Percentiles rank a stretch among this genome's conserved stretches.
phyloP scores from a whole-genome alignment of 2,113 vertebrate species.

The Hippotragus niger region DNA sequence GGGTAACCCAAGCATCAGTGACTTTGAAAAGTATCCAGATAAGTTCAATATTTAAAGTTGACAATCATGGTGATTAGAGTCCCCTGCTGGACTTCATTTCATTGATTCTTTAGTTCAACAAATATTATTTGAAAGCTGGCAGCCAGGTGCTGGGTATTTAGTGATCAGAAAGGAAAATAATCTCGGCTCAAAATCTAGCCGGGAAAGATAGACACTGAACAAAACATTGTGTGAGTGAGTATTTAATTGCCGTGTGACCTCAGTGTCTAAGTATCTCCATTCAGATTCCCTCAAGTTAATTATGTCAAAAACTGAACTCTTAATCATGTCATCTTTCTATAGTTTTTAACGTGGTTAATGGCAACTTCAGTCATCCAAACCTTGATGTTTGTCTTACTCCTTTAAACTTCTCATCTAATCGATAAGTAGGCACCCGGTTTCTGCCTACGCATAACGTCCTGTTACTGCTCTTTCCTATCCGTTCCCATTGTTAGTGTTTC shows the following conservation, averaged over 20 bases:
- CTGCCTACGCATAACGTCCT: background rate
- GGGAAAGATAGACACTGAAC: background rate
- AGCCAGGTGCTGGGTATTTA: background rate
- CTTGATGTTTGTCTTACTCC: background rate
- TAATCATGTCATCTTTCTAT: background rate
- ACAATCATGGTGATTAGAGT: background rate
- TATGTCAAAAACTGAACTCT: background rate
- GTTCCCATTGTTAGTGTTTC: background rate
- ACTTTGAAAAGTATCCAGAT: background rate
- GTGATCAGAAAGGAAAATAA: background rate
- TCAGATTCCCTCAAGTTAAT: background rate
- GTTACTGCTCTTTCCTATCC: background rate
- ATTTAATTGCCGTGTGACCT: background rate
- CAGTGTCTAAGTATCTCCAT: background rate
- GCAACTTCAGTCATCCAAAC: background rate
- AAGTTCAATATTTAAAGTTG: background rate
- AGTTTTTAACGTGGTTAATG: background rate
- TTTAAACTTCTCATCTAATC: background rate
- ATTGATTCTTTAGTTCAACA: background rate
- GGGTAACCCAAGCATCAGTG: background rate
- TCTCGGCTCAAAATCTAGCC: background rate
- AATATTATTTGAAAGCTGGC: background rate
- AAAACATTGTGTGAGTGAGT: background rate
- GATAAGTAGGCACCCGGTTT: background rate
- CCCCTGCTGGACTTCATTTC: background rate